Evolutionary conservation across 2,113 vertebrate species (phyloP), one percentile per base, ranked within the genome.

Genomic region (Eleginops maclovinus): DNA sequence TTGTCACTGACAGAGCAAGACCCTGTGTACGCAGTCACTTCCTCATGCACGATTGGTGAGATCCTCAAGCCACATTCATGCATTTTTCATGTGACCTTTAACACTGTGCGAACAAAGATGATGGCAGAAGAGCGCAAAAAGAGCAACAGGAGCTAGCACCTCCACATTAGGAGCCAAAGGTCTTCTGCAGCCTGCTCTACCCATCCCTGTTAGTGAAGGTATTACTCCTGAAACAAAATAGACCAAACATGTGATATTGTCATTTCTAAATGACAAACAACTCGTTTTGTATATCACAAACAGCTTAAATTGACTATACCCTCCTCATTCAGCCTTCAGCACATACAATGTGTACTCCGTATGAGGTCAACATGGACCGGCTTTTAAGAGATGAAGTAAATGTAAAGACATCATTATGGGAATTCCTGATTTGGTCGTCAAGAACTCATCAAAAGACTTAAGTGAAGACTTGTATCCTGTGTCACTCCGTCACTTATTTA

Each of bases 71-170:
- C 86, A 87, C 70, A 43, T 54, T 90, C 85, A 94, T 94, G 86
- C 89, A 93, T 94, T 92, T 93, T 94, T 93, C 86, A 94, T 92
- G 86, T 93, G 93, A 93, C 92, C 92, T 93, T 94, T 94, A 81
- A 89, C 91, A 90, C 83, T 86, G 86, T 87, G 82, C 86, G 85
- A 89, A 85, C 88, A 92, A 80, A 83, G 86, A 91, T 88, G 85
- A 90, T 79, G 77, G 81, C 79, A 63, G 69, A 86, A 83, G 83
- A 88, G 79, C 84, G 78, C 66, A 87, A 86, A 83, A 82, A 88
- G 79, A 85, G 78, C 66, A 87, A 90, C 78, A 79, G 70, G 71
- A 73, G 47, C 71, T 44, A 81, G 71, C 66, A 53, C 84, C 83
- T 84, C 79, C 74, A 84, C 80, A 83, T 79, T 59, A 72, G 24